phyloP scores from a whole-genome alignment of 2,113 vertebrate species.

The Vicugna pacos region DNA sequence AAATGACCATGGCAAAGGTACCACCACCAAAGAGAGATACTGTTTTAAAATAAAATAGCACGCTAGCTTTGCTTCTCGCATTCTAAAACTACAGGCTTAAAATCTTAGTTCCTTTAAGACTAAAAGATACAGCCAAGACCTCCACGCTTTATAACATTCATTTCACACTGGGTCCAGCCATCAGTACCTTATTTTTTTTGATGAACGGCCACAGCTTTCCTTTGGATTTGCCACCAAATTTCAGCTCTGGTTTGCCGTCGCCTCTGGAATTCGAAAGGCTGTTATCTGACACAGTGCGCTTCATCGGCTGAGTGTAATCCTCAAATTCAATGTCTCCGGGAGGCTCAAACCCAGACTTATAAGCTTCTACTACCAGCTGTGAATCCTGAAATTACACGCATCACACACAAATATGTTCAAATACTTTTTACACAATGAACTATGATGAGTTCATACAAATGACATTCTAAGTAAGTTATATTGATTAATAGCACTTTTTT shows the following conservation, averaged over 20 bases:
- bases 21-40: conserved; percentile 77
- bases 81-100: conserved; percentile 67
- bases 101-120: conserved; percentile 55
- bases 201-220: conserved; percentile 99
- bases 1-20: conserved; percentile 83
- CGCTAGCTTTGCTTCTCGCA: conserved; percentile 72
- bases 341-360: conserved; percentile 97
- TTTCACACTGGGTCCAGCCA: neutral
- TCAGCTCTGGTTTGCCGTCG: conserved; percentile 90
- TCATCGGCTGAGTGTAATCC: conserved; percentile 97
- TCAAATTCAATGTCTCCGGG: conserved; percentile 98
- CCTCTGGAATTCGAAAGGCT: conserved; percentile 93
- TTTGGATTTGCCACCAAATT: conserved; percentile 92
- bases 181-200: conserved; percentile 99
- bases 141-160: neutral
- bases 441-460: neutral
- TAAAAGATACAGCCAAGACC: conserved; percentile 62
- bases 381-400: conserved; percentile 91
- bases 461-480: neutral
- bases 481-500: neutral
- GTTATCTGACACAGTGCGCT: conserved; percentile 93
- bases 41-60: conserved; percentile 44
- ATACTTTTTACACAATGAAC: neutral
- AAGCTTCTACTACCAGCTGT: conserved; percentile 95
- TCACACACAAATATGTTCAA: neutral